Conservation (phyloP, 2,888 invertebrate species). For the Campopleginae sp. region DNA sequence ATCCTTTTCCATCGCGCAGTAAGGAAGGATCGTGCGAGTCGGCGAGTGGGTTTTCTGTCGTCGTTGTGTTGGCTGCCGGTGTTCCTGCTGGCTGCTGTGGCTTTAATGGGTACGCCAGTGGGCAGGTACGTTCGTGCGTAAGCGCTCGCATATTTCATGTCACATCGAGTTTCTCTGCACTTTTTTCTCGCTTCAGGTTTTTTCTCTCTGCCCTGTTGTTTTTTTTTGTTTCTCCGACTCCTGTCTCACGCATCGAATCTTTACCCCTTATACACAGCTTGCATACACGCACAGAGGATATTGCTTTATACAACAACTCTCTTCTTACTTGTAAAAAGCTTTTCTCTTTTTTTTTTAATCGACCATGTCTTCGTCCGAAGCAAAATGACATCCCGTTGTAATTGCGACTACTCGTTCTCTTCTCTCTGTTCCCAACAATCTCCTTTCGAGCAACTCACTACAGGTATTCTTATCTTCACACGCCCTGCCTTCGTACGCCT, state of each 20-base stretch:
- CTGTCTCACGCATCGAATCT: slow-evolving; percentile 67
- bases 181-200: slow-evolving; percentile 18
- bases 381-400: slow-evolving; percentile 66
- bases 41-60: slow-evolving; percentile 64
- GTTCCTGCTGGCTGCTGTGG: slow-evolving; percentile 55
- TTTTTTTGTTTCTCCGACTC: slow-evolving; percentile 53
- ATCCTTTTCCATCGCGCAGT: slow-evolving; percentile 21
- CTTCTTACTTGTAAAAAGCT: slow-evolving; percentile 8
- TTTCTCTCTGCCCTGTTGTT: slow-evolving; percentile 19
- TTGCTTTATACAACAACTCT: slow-evolving; percentile 19
- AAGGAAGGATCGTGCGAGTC: slow-evolving; percentile 48
- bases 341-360: slow-evolving; percentile 18
- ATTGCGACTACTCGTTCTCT: slow-evolving; percentile 64
- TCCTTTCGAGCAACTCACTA: slow-evolving; percentile 27
- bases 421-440: slow-evolving; percentile 35
- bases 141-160: slow-evolving; percentile 78
- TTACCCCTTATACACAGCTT: slow-evolving; percentile 42
- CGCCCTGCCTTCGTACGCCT: slow-evolving; percentile 43
- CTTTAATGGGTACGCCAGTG: slow-evolving; percentile 78
- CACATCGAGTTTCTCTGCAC: slow-evolving; percentile 71
- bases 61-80: slow-evolving; percentile 51
- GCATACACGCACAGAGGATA: slow-evolving; percentile 24
- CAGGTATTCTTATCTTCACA: slow-evolving; percentile 63
- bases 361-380: slow-evolving; percentile 51
- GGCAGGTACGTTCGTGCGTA: slow-evolving; percentile 77